These are phyloP conservation scores for Thyatira batis DNA, from an alignment of 2,888 invertebrate species.

Conservation along the genomic window DNA sequence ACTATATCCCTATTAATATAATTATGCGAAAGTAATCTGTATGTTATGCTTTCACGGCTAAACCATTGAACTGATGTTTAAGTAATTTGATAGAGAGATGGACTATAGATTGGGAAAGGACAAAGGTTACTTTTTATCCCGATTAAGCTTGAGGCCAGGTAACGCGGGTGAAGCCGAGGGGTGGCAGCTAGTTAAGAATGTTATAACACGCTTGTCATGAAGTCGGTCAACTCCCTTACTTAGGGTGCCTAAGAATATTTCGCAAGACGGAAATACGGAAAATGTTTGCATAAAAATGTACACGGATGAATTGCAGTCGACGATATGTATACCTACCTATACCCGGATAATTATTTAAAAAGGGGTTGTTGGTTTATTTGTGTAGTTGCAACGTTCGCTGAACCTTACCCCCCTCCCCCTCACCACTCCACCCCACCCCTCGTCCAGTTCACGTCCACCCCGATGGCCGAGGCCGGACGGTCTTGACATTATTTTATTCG, in stretches of 20 bases:
- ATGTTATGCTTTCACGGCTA: no score
- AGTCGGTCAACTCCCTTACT: background rate
- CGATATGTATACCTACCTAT: background rate
- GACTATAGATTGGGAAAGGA: no score
- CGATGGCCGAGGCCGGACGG: background rate
- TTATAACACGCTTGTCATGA: background rate
- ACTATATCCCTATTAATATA: no score
- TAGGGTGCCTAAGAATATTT: no score
- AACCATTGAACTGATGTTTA: no score
- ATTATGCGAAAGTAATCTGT: no score
- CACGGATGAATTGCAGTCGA: background rate
- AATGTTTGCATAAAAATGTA: no score
- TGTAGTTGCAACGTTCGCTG: conserved; percentile 1
- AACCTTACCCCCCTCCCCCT: background rate
- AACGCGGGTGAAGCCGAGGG: no score
- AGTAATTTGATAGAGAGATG: no score
- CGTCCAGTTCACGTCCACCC: background rate
- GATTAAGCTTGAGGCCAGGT: no score
- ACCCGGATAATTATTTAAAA: background rate
- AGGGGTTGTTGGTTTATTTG: background rate
- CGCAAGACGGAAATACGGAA: no score
- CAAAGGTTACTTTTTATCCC: no score
- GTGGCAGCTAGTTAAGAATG: background rate
- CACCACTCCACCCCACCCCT: background rate
- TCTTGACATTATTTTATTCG: background rate